Percentiles rank a stretch among this genome's conserved stretches.
Evolutionary conservation across 2,113 vertebrate species (phyloP).

Genomic region (Oryzias curvinotus): DNA sequence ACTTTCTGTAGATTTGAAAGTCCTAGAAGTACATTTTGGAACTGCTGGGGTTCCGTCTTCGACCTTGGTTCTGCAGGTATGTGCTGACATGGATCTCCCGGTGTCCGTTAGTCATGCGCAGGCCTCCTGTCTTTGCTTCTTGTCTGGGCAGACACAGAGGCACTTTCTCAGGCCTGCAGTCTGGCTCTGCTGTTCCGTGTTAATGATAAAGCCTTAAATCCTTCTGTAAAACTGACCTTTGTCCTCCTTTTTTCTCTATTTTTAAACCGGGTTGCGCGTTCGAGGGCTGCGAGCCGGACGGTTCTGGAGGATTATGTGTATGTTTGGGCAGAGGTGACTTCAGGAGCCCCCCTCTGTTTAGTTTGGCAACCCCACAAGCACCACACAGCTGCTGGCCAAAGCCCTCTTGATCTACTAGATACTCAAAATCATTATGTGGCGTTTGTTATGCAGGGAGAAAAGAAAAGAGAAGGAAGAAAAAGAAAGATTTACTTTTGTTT

Average conservation of each 20-base stretch:
- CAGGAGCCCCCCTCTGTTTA: conserved; percentile 66
- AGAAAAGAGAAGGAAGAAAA: conserved; percentile 26
- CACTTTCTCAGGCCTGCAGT: conserved; percentile 60
- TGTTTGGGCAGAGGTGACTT: conserved; percentile 74
- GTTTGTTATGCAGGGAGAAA: conserved; percentile 56
- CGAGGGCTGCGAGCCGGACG: conserved; percentile 48
- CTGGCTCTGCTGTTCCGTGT: conserved; percentile 65
- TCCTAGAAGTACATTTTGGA: background rate
- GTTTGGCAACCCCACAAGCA: conserved; percentile 61
- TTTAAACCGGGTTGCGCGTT: conserved; percentile 69
- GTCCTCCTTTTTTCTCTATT: conserved; percentile 61
- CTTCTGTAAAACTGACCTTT: conserved; percentile 77
- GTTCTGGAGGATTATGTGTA: conserved; percentile 65
- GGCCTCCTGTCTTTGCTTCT: conserved; percentile 34
- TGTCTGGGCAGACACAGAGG: conserved; percentile 36
- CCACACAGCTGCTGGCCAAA: conserved; percentile 63
- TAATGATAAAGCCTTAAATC: conserved; percentile 78
- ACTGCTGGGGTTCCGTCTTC: background rate
- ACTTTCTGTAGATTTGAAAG: background rate
- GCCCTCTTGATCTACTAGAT: conserved; percentile 61
- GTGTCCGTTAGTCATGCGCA: conserved; percentile 37
- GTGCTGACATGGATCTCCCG: background rate
- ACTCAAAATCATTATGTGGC: conserved; percentile 63
- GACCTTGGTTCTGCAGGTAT: background rate
- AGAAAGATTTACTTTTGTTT: conserved; percentile 53